Conservation (phyloP, 2,888 invertebrate genomes). For the Acanthopleura granulata region DNA sequence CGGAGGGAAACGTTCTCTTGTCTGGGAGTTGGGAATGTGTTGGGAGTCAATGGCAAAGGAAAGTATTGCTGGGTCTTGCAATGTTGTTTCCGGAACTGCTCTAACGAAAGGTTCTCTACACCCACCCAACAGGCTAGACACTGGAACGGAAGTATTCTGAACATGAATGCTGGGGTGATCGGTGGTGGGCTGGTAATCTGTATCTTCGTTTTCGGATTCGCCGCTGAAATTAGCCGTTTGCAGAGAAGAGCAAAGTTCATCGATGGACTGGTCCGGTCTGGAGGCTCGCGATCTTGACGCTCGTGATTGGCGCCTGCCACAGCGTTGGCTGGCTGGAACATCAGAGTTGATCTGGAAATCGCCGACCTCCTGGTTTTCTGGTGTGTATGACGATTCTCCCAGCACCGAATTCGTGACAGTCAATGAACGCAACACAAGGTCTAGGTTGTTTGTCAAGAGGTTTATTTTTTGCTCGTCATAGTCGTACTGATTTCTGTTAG, state of each 20-base stretch:
- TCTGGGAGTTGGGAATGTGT: not conserved
- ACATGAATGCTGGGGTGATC: no score
- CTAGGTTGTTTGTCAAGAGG: not conserved
- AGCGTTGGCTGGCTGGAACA: no score
- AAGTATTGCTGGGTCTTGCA: constrained; percentile 9
- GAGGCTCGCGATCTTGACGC: not conserved
- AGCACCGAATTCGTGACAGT: not conserved
- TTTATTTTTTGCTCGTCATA: not conserved
- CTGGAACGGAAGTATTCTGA: no score
- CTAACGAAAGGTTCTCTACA: no score
- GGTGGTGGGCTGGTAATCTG: no score
- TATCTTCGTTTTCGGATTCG: no score
- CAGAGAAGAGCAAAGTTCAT: no score
- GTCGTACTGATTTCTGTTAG: not conserved
- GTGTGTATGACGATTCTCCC: not conserved
- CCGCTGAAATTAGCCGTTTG: no score
- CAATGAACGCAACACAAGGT: not conserved
- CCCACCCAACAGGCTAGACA: no score
- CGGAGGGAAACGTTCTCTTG: not conserved
- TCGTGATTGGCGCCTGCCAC: not conserved
- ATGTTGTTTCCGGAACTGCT: not conserved
- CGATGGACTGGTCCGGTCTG: no score
- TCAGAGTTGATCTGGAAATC: no score
- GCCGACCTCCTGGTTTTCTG: not conserved
- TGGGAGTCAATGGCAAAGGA: not conserved